Evolutionary conservation across 2,797 vertebrate species (phyloP).

Genomic region (Lateolabrax maculatus): DNA sequence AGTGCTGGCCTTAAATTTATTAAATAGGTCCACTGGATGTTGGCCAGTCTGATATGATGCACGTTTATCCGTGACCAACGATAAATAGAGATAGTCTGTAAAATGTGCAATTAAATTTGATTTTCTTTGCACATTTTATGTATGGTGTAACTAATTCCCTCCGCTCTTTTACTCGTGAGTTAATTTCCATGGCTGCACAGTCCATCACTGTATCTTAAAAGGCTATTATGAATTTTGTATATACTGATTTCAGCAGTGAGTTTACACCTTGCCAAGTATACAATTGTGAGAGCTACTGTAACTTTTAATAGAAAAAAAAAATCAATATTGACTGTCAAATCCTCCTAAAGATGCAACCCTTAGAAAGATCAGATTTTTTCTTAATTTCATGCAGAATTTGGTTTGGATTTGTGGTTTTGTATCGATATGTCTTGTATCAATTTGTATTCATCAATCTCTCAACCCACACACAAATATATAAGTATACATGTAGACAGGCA

Average conservation of each 20-base stretch:
- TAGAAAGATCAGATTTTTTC: not conserved
- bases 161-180: not conserved
- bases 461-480: not conserved
- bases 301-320: not conserved
- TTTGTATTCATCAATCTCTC: not conserved
- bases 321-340: not conserved
- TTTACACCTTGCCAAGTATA: not conserved
- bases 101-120: conserved; percentile 42
- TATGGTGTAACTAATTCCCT: not conserved
- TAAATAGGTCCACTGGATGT: conserved; percentile 27
- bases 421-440: not conserved
- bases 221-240: not conserved
- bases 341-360: not conserved
- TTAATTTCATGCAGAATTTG: conserved; percentile 1
- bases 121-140: conserved; percentile 35
- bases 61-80: conserved; percentile 10
- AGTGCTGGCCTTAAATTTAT: conserved; percentile 23
- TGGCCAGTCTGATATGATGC: conserved; percentile 27
- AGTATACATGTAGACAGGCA: not conserved
- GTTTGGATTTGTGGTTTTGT: not conserved
- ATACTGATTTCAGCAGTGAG: not conserved
- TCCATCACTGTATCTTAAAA: not conserved
- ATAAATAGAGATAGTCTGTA: conserved; percentile 29
- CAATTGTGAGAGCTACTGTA: too few species aligned
- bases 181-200: not conserved